phyloP scores from a whole-genome alignment of 2,797 vertebrate species.

The Aratinga solstitialis region DNA sequence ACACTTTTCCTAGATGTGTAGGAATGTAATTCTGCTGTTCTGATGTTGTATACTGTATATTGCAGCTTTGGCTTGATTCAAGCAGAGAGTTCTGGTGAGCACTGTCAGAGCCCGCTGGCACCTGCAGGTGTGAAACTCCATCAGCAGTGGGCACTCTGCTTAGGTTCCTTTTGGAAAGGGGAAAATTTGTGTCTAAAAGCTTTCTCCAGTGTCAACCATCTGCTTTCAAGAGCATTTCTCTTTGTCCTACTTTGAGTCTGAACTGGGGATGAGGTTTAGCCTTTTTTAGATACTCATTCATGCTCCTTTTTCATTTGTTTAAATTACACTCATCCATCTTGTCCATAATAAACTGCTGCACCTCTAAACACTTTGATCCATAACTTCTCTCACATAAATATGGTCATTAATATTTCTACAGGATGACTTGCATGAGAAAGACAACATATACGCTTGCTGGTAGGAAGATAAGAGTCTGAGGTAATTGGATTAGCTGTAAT shows the following conservation, averaged over 20 bases:
- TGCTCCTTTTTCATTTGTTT: not conserved
- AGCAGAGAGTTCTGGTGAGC: not conserved
- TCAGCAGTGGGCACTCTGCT: not conserved
- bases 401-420: not conserved
- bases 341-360: not conserved
- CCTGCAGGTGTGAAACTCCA: not conserved
- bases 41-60: not conserved
- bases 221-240: not conserved
- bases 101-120: not conserved
- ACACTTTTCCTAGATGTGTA: not conserved
- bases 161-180: not conserved
- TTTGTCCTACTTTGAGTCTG: not conserved
- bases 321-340: not conserved
- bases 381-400: constrained; percentile 9
- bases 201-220: not conserved
- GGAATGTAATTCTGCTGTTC: not conserved
- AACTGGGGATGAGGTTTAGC: not conserved
- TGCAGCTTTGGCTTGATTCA: not conserved
- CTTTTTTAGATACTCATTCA: not conserved
- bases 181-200: not conserved
- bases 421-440: not conserved
- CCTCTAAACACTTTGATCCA: not conserved
- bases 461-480: constrained; percentile 34
- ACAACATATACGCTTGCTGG: not conserved
- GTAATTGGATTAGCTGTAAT: constrained; percentile 47